These are phyloP conservation scores for Drosophila antonietae DNA, from an alignment of 2,888 invertebrate genomes.

Conservation along the genomic window DNA sequence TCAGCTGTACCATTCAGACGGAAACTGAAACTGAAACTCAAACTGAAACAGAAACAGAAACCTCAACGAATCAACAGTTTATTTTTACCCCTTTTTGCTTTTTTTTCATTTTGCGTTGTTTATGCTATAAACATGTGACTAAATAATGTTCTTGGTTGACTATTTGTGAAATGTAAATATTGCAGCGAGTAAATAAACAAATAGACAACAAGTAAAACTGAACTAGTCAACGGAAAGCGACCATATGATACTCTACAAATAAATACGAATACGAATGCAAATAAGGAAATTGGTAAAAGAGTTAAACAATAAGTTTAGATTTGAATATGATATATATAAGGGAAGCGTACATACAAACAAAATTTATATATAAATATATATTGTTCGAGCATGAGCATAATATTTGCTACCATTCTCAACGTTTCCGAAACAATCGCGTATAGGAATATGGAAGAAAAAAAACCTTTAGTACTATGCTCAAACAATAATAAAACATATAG, in stretches of 20 bases:
- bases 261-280: background rate
- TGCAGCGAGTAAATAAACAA: conserved; percentile 47
- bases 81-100: background rate
- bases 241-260: background rate
- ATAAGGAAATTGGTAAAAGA: background rate
- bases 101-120: conserved; percentile 15
- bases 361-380: no score
- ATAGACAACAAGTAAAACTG: conserved; percentile 6
- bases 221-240: background rate
- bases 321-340: no score
- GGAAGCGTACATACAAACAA: no score
- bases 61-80: conserved; percentile 23
- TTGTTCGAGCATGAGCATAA: no score
- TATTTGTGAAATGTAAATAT: conserved; percentile 46
- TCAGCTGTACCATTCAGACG: no score
- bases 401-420: background rate
- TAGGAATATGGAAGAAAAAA: background rate
- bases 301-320: background rate
- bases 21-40: background rate
- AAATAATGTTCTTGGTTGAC: conserved; percentile 26
- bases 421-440: background rate
- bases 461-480: no score
- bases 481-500: background rate
- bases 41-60: background rate
- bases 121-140: conserved; percentile 34